Conservation (phyloP, 2,797 vertebrate species). For the Rhadinocentrus ornatus region DNA sequence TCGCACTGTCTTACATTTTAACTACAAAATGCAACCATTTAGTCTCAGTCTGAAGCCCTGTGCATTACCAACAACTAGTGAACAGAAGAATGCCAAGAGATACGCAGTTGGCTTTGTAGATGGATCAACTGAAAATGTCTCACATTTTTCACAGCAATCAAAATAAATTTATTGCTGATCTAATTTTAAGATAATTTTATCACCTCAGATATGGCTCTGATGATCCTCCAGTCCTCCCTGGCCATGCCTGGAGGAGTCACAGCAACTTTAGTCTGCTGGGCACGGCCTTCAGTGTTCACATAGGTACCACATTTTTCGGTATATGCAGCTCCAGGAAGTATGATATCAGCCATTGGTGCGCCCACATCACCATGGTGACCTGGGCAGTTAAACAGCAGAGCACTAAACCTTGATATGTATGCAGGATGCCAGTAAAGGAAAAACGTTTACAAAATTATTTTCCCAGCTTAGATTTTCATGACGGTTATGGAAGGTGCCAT, state of each 20-base stretch:
- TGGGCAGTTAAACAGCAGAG: constrained; percentile 48
- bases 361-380: constrained; percentile 92
- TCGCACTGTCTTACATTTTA: too few species aligned
- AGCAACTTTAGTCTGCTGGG: constrained; percentile 89
- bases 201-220: constrained; percentile 91
- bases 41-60: too few species aligned
- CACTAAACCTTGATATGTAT: not conserved
- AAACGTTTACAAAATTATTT: not conserved
- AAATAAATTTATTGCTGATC: not conserved
- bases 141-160: too few species aligned
- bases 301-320: constrained; percentile 92
- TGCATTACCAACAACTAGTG: too few species aligned
- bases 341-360: constrained; percentile 91
- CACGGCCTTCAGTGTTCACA: constrained; percentile 91
- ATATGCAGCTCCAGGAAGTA: constrained; percentile 92
- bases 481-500: not conserved
- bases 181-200: not conserved
- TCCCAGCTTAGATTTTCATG: not conserved
- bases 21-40: too few species aligned
- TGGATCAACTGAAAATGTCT: too few species aligned
- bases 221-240: constrained; percentile 93
- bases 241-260: constrained; percentile 90
- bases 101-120: not conserved
- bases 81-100: too few species aligned
- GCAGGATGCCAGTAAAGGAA: not conserved